Conservation (phyloP, 2,888 invertebrate species). For the Spicauda simplicius region DNA sequence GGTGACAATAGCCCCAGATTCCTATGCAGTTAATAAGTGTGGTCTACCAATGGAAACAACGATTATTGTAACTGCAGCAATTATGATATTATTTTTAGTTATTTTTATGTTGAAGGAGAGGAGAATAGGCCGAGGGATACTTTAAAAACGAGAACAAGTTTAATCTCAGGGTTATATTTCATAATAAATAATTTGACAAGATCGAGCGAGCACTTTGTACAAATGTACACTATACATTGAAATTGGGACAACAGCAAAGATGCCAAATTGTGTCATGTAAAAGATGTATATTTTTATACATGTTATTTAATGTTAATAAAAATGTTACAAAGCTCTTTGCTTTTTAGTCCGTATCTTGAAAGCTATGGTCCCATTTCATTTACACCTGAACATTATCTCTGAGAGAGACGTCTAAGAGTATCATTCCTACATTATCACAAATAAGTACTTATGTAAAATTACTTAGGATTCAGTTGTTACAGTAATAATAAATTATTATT, state of each 20-base stretch:
- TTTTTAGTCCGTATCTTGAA: constrained; percentile 4
- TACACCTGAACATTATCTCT: constrained; percentile 6
- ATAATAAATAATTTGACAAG: constrained; percentile 84
- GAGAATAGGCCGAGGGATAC: constrained; percentile 50
- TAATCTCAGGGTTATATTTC: constrained; percentile 74
- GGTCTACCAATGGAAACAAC: constrained; percentile 66
- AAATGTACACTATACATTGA: constrained; percentile 70
- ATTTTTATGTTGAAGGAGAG: constrained; percentile 48
- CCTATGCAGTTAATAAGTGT: constrained; percentile 66
- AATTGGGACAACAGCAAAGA: constrained; percentile 45
- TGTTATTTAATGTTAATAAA: constrained; percentile 21
- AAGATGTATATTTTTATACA: constrained; percentile 27
- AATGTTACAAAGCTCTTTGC: not conserved
- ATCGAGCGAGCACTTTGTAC: constrained; percentile 74
- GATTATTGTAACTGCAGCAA: constrained; percentile 57
- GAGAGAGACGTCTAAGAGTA: constrained; percentile 16
- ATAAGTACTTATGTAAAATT: constrained; percentile 55
- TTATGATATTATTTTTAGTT: constrained; percentile 51
- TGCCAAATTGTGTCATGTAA: constrained; percentile 28
- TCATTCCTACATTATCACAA: constrained; percentile 68
- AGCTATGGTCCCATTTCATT: constrained; percentile 33
- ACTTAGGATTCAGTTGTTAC: constrained; percentile 63
- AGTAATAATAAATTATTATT: constrained; percentile 64
- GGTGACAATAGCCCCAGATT: constrained; percentile 62
- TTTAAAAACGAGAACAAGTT: constrained; percentile 46